phyloP scores from a whole-genome alignment of 2,797 vertebrate genomes.

The Clarias laeviceps region DNA sequence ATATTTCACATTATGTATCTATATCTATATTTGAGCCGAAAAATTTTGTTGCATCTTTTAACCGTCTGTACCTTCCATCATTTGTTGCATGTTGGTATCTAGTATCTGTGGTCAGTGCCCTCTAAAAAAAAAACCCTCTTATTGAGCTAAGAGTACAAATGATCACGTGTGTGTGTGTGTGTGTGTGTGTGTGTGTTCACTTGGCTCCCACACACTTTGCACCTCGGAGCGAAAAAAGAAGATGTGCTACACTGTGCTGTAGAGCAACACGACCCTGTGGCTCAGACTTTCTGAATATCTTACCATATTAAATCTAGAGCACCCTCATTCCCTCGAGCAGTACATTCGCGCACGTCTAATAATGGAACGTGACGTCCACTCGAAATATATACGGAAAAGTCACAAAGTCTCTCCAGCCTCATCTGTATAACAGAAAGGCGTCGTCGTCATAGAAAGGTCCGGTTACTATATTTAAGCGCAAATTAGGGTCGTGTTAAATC shows the following conservation, averaged over 20 bases:
- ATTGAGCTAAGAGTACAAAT: background rate
- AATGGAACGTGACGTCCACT: slow-evolving; percentile 20
- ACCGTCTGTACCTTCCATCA: background rate
- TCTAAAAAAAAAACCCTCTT: background rate
- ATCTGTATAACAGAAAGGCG: background rate
- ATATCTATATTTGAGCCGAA: background rate
- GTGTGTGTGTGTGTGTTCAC: background rate
- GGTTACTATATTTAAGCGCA: slow-evolving; percentile 9
- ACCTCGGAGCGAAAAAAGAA: slow-evolving; percentile 10
- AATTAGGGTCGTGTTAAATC: slow-evolving; percentile 5
- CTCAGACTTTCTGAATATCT: slow-evolving; percentile 34
- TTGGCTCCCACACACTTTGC: slow-evolving; percentile 11
- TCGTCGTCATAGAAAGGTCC: background rate
- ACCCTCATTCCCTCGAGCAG: slow-evolving; percentile 13
- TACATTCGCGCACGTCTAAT: slow-evolving; percentile 23
- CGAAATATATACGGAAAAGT: slow-evolving; percentile 23
- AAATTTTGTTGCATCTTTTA: slow-evolving; percentile 4
- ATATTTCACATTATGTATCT: background rate
- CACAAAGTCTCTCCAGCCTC: slow-evolving; percentile 26
- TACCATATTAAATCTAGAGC: slow-evolving; percentile 12
- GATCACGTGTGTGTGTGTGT: background rate
- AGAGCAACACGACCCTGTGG: slow-evolving; percentile 5
- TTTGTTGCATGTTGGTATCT: slow-evolving; percentile 27
- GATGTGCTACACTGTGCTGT: slow-evolving; percentile 9
- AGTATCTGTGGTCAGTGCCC: background rate